Base-by-base conservation (phyloP, 1,140 invertebrate genomes). In the Solenopsis invicta region DNA sequence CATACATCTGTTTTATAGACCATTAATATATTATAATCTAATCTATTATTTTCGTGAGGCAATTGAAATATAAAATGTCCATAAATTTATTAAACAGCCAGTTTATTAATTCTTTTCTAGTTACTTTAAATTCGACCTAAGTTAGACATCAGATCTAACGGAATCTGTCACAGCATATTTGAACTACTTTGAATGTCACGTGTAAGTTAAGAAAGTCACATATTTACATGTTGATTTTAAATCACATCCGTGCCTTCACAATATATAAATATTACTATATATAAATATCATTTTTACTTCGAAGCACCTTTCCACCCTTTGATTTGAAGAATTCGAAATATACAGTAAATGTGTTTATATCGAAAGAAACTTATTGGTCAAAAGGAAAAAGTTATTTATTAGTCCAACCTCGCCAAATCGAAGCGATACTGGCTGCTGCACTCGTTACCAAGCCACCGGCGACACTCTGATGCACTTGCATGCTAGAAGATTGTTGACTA, bases 321-420 rank as follows among this genome's bases (percentile, higher is more conserved):
- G 50, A 54, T 81, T 87, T 86, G 82, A 85, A 88, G 16, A 75
- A 85, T 37, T 56, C 10, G 24, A 82, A 66, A 81, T 74, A 62
- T 78, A 50, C 16, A 37, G 21, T 34, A 0, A 59, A 24, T n/a
- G 24, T 50, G 12, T 66, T 50, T 84, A 82, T 88, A 84, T 76
- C 80, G 85, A 88, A 88, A 78, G 41, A 86, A 88, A 64, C 61
- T 86, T 78, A 50, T 62, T 69, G 52, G 21, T 88, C 59, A 50
- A 84, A 90, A 78, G 61, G 41, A 87, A 87, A 85, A 85, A 87
- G 91, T 90, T 95, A 95, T 94, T 93, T 95, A 82, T 95, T 95
- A 75, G 93, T 97, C 96, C 96, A 97, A n/a, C 96, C 97, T 89
- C 96, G 95, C 97, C 97, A 97, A 84, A 97, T 96, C 48, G 97